Conservation (phyloP, 2,797 vertebrate species). For the Karalla daura region DNA sequence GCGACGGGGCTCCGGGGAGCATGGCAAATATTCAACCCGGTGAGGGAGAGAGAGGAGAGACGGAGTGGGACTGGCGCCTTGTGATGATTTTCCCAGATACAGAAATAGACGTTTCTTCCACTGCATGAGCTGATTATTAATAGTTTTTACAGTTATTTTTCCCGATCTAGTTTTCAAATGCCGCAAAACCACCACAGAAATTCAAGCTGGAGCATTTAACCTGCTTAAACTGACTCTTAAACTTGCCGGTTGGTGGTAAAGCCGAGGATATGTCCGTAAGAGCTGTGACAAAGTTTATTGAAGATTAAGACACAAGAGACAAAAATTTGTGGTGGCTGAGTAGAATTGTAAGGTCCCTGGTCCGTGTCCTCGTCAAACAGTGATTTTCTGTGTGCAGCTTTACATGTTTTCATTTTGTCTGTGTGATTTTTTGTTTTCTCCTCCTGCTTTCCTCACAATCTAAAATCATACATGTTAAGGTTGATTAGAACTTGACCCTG, state of each 20-base stretch:
- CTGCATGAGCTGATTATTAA: slow-evolving; percentile 6
- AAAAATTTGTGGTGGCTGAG: no score
- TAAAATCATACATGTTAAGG: no score
- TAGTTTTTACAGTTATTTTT: slow-evolving; percentile 29
- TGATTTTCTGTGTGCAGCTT: no score
- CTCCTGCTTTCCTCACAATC: no score
- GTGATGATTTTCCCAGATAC: slow-evolving; percentile 41
- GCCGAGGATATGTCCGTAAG: not conserved
- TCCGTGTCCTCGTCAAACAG: no score
- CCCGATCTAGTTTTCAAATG: slow-evolving; percentile 1
- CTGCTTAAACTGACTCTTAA: not conserved
- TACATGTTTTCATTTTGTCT: no score
- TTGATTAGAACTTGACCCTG: no score
- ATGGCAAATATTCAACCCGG: slow-evolving; percentile 7
- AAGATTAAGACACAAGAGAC: no score
- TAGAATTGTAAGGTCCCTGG: no score
- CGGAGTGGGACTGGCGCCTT: slow-evolving; percentile 1
- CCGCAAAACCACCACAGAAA: not conserved
- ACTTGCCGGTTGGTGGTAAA: no score
- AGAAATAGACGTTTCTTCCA: slow-evolving; percentile 22
- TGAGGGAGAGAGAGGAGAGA: slow-evolving; percentile 42
- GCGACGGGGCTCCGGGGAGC: slow-evolving; percentile 53
- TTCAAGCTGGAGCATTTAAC: not conserved
- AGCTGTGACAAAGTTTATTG: no score
- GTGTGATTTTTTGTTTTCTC: no score